phyloP scores from a whole-genome alignment of 2,113 vertebrate genomes.

The Hippocampus mohnikei region DNA sequence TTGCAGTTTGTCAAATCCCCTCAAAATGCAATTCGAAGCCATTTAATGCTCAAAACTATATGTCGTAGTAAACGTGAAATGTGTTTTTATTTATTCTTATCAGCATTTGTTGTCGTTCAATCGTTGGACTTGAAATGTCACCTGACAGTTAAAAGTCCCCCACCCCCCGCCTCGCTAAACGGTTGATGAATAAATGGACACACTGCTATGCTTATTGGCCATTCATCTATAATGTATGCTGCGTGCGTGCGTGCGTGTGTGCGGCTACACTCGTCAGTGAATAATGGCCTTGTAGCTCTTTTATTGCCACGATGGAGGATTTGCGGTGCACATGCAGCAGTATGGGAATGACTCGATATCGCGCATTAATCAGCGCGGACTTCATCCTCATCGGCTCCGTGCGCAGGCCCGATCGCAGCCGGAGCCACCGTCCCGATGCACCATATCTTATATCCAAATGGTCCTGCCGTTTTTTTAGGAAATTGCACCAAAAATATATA shows the following conservation, averaged over 20 bases:
- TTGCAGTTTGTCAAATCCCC: too few relatives aligned
- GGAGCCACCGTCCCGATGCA: constrained; percentile 12
- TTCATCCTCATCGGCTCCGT: constrained; percentile 21
- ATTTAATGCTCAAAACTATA: too few relatives aligned
- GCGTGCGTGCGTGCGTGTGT: constrained; percentile 11
- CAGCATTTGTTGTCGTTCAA: neutral
- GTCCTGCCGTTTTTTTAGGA: neutral
- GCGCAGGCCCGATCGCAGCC: constrained; percentile 15
- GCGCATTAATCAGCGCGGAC: constrained; percentile 53
- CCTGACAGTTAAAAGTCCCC: neutral
- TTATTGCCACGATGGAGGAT: constrained; percentile 35
- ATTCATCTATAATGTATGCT: constrained; percentile 1
- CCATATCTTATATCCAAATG: constrained; percentile 9
- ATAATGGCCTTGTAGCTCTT: constrained; percentile 51
- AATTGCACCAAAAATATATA: neutral
- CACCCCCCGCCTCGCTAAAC: constrained; percentile 24
- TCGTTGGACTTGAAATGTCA: neutral
- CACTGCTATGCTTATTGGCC: constrained; percentile 4
- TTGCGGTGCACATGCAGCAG: constrained; percentile 56
- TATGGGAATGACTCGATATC: constrained; percentile 48
- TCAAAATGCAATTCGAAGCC: too few relatives aligned
- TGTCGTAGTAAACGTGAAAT: too few relatives aligned
- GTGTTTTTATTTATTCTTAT: too few relatives aligned
- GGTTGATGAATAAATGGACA: constrained; percentile 31
- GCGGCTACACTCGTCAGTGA: constrained; percentile 24